These are phyloP conservation scores for Baccha elongata DNA, from an alignment of 2,888 invertebrate genomes.

Conservation along the genomic window DNA sequence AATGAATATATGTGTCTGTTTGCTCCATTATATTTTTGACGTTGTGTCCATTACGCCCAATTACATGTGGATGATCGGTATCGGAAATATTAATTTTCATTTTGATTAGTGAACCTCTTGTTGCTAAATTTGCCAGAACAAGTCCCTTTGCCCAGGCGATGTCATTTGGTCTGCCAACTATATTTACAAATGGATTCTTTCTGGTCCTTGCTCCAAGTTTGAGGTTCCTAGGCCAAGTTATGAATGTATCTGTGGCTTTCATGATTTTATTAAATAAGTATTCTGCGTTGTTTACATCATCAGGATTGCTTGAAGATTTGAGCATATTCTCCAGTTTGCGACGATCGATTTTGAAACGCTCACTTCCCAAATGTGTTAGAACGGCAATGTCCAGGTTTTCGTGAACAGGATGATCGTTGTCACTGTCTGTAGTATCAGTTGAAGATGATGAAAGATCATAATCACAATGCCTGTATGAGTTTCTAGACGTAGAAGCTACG, in stretches of 20 bases:
- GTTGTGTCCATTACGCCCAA: slow-evolving; percentile 90
- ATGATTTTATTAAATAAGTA: slow-evolving; percentile 85
- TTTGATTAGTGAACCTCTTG: slow-evolving; percentile 96
- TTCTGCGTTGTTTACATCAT: slow-evolving; percentile 80
- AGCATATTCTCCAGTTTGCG: slow-evolving; percentile 96
- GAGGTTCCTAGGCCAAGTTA: slow-evolving; percentile 97
- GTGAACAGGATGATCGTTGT: slow-evolving; percentile 88
- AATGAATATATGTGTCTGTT: slow-evolving; percentile 98
- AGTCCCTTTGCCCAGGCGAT: slow-evolving; percentile 92
- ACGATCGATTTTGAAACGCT: slow-evolving; percentile 96
- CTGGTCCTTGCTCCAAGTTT: slow-evolving; percentile 99
- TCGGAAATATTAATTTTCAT: slow-evolving; percentile 99
- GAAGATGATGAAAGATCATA: slow-evolving; percentile 80
- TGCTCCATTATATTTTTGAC: slow-evolving; percentile 93
- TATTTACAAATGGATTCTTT: slow-evolving; percentile 97
- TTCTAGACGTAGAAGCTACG: slow-evolving; percentile 73
- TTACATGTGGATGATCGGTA: slow-evolving; percentile 99
- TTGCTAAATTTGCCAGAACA: slow-evolving; percentile 93
- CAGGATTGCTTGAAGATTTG: slow-evolving; percentile 85
- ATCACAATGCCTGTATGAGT: slow-evolving; percentile 79
- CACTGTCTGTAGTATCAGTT: slow-evolving; percentile 80
- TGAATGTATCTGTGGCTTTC: slow-evolving; percentile 94
- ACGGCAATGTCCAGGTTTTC: slow-evolving; percentile 88
- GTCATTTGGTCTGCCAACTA: slow-evolving; percentile 91
- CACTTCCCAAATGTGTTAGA: slow-evolving; percentile 90